These are phyloP conservation scores for Dasyornis broadbenti DNA, from an alignment of 2,113 vertebrate genomes.

Conservation along the genomic window DNA sequence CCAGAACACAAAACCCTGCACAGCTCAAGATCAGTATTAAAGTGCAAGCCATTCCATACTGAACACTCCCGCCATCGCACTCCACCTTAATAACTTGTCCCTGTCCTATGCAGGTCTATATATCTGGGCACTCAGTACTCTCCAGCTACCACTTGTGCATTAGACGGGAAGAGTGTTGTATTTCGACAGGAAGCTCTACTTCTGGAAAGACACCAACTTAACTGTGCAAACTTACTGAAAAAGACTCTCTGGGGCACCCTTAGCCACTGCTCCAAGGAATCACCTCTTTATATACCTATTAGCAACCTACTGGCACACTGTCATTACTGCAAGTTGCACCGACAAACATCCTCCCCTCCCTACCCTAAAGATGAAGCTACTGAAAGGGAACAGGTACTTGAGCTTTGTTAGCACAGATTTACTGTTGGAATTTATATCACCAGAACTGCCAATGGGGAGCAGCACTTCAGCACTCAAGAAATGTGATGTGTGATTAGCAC, in stretches of 20 bases:
- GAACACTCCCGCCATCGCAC: neutral
- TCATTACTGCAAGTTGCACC: neutral
- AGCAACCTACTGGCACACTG: constrained; percentile 4
- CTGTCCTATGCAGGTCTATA: neutral
- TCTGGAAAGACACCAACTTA: neutral
- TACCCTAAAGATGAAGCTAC: constrained; percentile 12
- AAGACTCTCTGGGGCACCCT: constrained; percentile 4
- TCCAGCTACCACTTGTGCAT: neutral
- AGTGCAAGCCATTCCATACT: constrained; percentile 9
- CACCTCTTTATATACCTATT: neutral
- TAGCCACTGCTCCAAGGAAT: neutral
- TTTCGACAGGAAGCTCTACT: neutral
- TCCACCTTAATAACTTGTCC: constrained; percentile 3
- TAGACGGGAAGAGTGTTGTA: neutral
- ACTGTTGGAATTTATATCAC: neutral
- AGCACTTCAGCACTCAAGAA: constrained; percentile 11
- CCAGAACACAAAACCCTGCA: neutral
- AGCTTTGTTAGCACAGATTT: constrained; percentile 32
- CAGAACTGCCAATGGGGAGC: constrained; percentile 3
- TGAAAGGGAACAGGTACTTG: constrained; percentile 8
- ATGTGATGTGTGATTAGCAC: neutral
- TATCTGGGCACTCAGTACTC: neutral
- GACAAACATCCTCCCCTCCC: neutral
- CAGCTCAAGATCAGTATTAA: neutral
- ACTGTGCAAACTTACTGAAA: neutral